Evolutionary conservation across 2,888 invertebrate species (phyloP), one percentile per base, ranked within the genome.

Genomic region (Dryomyza anilis): DNA sequence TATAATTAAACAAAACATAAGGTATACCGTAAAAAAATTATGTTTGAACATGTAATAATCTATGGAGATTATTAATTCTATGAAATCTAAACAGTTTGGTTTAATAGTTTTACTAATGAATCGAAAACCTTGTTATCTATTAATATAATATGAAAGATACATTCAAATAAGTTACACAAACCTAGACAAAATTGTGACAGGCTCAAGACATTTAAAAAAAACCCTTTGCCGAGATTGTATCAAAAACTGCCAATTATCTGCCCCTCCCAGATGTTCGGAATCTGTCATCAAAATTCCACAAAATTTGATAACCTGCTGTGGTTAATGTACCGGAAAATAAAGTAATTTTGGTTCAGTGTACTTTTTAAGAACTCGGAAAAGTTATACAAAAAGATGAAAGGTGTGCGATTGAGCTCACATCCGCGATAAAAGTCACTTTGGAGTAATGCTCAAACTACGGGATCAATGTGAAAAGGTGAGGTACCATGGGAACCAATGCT

Each of bases 401-500:
- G 33, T 56, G 56, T 33, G 23, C 33, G 19, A 56, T 36, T 56
- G 36, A 56, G 56, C 25, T 56, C 36, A 36, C 36, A 10, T 56
- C 21, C 12, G 36, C 23, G 25, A 21, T 3, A 23, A 7, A 27
- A 25, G 50, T n/a, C 14, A 27, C 14, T 27, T 29, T 14, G 16
- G 16, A 27, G 29, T 53, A 16, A 30, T 19, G 5, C 30, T 21
- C 8, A 10, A 21, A 19, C 10, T 30, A 21, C n/a, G 23, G 43
- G 43, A 10, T 2, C 16, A 16, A 5, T 39, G 16, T 4, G 1
- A 16, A n/a, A 39, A 14, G 36, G 36, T 3, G n/a, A 2, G 67
- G 64, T 70, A 58, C 66, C 5, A 30, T 65, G 43, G 36, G 69
- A 70, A 48, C 52, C 33, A 64, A 23, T 27, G 63, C 58, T 63